Conservation (phyloP, 2,888 invertebrate genomes). For the Aradus depressus region DNA sequence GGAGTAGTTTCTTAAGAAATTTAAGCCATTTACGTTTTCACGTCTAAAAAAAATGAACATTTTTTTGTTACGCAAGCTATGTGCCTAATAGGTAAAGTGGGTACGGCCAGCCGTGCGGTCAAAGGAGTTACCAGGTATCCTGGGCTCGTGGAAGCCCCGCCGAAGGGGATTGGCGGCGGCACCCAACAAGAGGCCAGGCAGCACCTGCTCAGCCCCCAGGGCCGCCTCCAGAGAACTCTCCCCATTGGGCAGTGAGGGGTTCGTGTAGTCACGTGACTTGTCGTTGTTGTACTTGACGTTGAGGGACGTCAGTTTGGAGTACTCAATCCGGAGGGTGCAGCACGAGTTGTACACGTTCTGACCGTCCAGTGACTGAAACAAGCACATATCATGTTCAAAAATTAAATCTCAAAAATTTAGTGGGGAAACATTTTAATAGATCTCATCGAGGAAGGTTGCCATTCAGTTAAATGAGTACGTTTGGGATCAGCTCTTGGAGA, state of each 20-base stretch:
- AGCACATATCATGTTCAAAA: too few relatives aligned
- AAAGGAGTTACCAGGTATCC: constrained; percentile 23
- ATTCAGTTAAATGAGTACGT: too few relatives aligned
- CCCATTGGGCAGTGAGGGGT: constrained; percentile 92
- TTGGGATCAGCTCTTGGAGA: too few relatives aligned
- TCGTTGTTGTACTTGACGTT: constrained; percentile 99
- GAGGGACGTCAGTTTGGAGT: constrained; percentile 93
- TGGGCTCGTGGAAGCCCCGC: constrained; percentile 20
- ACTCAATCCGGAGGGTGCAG: constrained; percentile 97
- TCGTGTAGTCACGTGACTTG: constrained; percentile 98
- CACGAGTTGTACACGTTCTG: constrained; percentile 99
- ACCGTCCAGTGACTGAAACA: constrained; percentile 75
- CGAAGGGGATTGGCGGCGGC: constrained; percentile 29
- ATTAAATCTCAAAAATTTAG: too few relatives aligned
- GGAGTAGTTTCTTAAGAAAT: too few relatives aligned
- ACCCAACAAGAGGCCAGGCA: constrained; percentile 39
- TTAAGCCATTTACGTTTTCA: too few relatives aligned
- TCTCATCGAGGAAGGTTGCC: too few relatives aligned
- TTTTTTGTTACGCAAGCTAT: too few relatives aligned
- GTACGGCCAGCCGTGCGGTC: too few relatives aligned
- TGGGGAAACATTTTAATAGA: too few relatives aligned
- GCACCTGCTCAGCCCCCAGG: constrained; percentile 38
- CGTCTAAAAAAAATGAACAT: too few relatives aligned
- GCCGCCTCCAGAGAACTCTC: constrained; percentile 49
- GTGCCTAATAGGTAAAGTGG: too few relatives aligned